Evolutionary conservation across 2,888 invertebrate species (phyloP).

Genomic region (Megalurothrips usitatus): DNA sequence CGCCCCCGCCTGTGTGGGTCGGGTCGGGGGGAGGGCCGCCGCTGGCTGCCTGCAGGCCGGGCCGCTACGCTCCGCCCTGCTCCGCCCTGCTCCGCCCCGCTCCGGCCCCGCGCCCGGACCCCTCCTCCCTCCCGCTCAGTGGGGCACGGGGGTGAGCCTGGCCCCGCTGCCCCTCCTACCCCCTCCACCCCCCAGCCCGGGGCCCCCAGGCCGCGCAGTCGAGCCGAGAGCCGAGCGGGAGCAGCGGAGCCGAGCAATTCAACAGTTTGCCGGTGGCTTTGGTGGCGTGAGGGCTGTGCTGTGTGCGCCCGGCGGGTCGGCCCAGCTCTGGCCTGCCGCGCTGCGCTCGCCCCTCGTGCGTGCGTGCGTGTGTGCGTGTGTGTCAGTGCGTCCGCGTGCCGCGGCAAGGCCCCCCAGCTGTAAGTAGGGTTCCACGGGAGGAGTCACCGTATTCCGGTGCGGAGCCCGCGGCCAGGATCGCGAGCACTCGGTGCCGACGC

Average conservation of each 20-base stretch:
- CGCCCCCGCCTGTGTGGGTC: not conserved
- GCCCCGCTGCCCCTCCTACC: not conserved
- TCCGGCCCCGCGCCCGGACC: not conserved
- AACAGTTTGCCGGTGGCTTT: conserved; percentile 24
- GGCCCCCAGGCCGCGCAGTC: too few relatives aligned
- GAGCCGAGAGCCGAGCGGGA: too few relatives aligned
- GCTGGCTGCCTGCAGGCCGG: not conserved
- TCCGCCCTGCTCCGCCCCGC: not conserved
- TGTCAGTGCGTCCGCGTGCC: too few relatives aligned
- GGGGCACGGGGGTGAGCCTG: not conserved
- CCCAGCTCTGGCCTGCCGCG: not conserved
- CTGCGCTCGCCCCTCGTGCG: not conserved
- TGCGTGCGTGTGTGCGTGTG: not conserved
- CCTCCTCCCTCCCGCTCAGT: not conserved
- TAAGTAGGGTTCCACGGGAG: too few relatives aligned
- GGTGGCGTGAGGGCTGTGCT: not conserved
- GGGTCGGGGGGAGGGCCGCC: not conserved
- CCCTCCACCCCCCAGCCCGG: too few relatives aligned
- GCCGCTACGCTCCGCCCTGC: too few relatives aligned
- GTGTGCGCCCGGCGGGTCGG: not conserved
- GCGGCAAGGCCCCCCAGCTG: too few relatives aligned
- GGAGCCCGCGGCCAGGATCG: too few relatives aligned
- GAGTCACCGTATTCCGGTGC: too few relatives aligned
- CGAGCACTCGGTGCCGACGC: too few relatives aligned
- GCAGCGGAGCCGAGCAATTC: not conserved